Evolutionary conservation across 2,888 invertebrate genomes (phyloP).

Genomic region (Drosophila kanekoi): DNA sequence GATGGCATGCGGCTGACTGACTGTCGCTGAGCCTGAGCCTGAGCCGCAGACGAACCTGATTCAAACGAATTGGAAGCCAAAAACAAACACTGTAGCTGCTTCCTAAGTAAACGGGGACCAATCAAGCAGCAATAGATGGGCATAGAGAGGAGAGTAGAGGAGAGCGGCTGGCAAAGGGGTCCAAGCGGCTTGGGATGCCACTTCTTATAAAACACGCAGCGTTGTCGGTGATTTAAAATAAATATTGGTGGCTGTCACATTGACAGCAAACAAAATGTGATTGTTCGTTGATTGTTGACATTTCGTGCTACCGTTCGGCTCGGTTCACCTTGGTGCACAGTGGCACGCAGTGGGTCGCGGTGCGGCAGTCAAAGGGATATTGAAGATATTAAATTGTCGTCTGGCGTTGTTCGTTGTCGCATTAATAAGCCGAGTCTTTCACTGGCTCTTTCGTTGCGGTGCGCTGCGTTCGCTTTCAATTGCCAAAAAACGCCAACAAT

Average conservation of each 20-base stretch:
- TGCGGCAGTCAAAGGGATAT: conserved; percentile 60
- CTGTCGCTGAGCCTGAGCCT: conserved; percentile 48
- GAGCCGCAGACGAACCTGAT: conserved; percentile 45
- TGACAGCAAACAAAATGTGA: conserved; percentile 81
- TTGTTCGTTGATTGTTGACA: conserved; percentile 81
- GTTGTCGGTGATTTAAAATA: conserved; percentile 78
- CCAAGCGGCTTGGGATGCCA: conserved; percentile 31
- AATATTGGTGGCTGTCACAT: conserved; percentile 80
- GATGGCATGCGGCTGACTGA: conserved; percentile 79
- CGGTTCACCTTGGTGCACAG: conserved; percentile 37
- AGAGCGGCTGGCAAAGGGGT: neutral
- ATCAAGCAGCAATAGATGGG: conserved; percentile 52
- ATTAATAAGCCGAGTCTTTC: conserved; percentile 71
- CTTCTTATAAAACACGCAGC: conserved; percentile 54
- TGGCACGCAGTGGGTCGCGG: conserved; percentile 18
- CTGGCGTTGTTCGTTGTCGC: conserved; percentile 70
- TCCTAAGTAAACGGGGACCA: conserved; percentile 75
- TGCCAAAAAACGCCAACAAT: conserved; percentile 78
- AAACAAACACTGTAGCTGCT: conserved; percentile 74
- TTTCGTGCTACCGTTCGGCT: conserved; percentile 72
- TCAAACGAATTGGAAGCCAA: conserved; percentile 75
- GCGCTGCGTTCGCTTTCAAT: conserved; percentile 50
- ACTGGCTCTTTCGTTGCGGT: conserved; percentile 26
- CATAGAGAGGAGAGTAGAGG: neutral
- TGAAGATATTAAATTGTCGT: conserved; percentile 79